Percentiles rank a stretch among this genome's conserved stretches.
phyloP scores from a whole-genome alignment of 2,888 invertebrate species.

The Scaptomyza cyrtandrae region DNA sequence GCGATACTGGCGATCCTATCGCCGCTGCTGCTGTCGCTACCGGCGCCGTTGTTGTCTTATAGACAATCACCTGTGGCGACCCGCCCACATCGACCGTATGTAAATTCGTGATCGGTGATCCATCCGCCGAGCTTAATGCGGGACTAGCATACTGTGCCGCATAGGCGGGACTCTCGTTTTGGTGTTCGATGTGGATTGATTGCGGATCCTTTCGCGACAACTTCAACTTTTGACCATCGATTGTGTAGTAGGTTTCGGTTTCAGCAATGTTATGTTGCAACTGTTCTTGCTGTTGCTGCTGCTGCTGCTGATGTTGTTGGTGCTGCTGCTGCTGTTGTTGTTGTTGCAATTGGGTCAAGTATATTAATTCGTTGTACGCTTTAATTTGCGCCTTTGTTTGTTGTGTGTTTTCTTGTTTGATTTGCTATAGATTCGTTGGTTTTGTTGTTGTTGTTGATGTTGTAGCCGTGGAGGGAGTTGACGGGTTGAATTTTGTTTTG shows the following conservation, averaged over 20 bases:
- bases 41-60: slow-evolving; percentile 75
- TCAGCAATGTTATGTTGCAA: slow-evolving; percentile 61
- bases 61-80: slow-evolving; percentile 82
- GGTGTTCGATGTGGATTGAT: slow-evolving; percentile 70
- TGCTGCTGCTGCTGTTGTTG: slow-evolving; percentile 70
- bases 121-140: slow-evolving; percentile 82
- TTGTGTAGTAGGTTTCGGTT: slow-evolving; percentile 77
- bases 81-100: slow-evolving; percentile 71
- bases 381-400: slow-evolving; percentile 92
- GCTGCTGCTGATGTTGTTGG: slow-evolving; percentile 67
- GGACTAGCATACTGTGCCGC: slow-evolving; percentile 93
- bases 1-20: slow-evolving; percentile 74
- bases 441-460: slow-evolving; percentile 33
- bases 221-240: slow-evolving; percentile 80
- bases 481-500: slow-evolving; percentile 59
- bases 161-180: slow-evolving; percentile 85
- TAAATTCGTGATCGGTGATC: slow-evolving; percentile 80
- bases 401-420: slow-evolving; percentile 84
- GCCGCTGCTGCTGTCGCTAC: slow-evolving; percentile 49
- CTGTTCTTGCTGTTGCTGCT: slow-evolving; percentile 60
- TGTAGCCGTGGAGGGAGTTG: slow-evolving; percentile 44
- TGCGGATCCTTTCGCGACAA: slow-evolving; percentile 74
- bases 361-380: slow-evolving; percentile 89
- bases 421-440: slow-evolving; percentile 71
- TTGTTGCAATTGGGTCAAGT: slow-evolving; percentile 83